Base-by-base conservation (phyloP, 2,113 vertebrate genomes). In the Pomatostomus ruficeps region DNA sequence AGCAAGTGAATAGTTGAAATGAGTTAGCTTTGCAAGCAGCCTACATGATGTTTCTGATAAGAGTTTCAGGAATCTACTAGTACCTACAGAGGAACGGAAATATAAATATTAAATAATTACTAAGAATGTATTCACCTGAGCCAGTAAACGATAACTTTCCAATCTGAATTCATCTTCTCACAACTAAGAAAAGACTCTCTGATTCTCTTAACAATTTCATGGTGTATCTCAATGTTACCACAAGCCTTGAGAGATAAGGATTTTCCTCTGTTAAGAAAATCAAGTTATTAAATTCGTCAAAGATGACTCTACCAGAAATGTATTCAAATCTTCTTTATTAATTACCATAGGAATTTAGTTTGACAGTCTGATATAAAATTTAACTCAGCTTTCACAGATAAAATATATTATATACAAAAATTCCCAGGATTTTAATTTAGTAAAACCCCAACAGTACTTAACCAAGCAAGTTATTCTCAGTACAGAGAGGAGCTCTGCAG, bases 291-390 rank as follows among this genome's bases (percentile, higher is more conserved):
- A 94, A 96, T 94, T 95, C 88, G 93, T 96, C 95, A 94, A 93
- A 97, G 90, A 97, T 96, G 88, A 95, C 89, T 95, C 75, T 77
- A 81, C 78, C 75, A 95, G 82, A 95, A 95, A 96, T 48, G 42
- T 89, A 92, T 94, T 97, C 96, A 94, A 97, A 86, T 93, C 74
- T 93, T 93, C 77, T 78, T 90, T 94, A 96, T 90, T 97, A 96
- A 97, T 97, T 96, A 96, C 67, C 90, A 79, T 70, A 95, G 94
- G 95, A 97, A 97, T 97, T 96, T 90, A 79, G 80, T 91, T 89
- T 74, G 51, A 94, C 88, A 91, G 63, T 68, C 85, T 75, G 57
- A 90, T 48, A 81, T 62, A 93, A 91, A 85, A 91, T 75, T 72
- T 73, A 85, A 28, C 21, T 96, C 85, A 54, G 54, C 89, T 91